These are phyloP conservation scores for Musca vetustissima DNA, from an alignment of 1,140 invertebrate species.

Conservation along the genomic window DNA sequence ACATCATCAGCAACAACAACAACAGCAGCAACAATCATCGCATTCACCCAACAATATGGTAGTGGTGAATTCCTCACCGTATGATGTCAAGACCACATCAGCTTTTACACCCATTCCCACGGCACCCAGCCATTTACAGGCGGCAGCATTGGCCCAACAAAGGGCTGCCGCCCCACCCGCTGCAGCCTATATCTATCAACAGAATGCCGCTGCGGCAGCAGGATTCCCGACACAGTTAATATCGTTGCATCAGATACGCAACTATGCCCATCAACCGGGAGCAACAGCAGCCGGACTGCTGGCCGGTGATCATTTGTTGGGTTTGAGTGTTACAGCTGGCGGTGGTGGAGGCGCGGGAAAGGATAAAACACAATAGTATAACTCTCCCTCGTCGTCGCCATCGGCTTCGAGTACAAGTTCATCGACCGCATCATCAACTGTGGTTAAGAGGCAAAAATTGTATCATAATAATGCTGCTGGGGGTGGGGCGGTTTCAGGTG, in stretches of 20 bases:
- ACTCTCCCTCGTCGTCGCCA: slow-evolving; percentile 27
- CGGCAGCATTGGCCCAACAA: slow-evolving; percentile 62
- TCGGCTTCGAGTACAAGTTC: slow-evolving; percentile 30
- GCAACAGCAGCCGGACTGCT: slow-evolving; percentile 59
- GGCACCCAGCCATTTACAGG: slow-evolving; percentile 73
- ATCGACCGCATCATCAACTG: background rate
- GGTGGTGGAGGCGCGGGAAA: slow-evolving; percentile 40
- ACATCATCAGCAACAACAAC: slow-evolving; percentile 16
- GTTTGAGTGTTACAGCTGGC: slow-evolving; percentile 39
- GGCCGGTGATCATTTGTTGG: slow-evolving; percentile 51
- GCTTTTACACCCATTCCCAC: slow-evolving; percentile 88
- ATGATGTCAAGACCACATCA: slow-evolving; percentile 64
- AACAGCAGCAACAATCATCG: slow-evolving; percentile 27
- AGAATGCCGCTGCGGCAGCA: slow-evolving; percentile 61
- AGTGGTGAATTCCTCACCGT: slow-evolving; percentile 43
- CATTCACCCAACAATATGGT: slow-evolving; percentile 32
- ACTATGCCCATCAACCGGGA: slow-evolving; percentile 88
- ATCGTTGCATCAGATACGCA: slow-evolving; percentile 93
- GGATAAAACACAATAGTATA: slow-evolving; percentile 55
- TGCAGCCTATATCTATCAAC: slow-evolving; percentile 47
- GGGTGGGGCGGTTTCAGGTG: background rate
- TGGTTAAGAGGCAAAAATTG: background rate
- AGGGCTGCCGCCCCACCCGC: slow-evolving; percentile 59
- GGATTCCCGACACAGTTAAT: slow-evolving; percentile 93
- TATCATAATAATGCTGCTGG: background rate